Conservation (phyloP, 2,113 vertebrate genomes). For the Dryoscopus gambensis region DNA sequence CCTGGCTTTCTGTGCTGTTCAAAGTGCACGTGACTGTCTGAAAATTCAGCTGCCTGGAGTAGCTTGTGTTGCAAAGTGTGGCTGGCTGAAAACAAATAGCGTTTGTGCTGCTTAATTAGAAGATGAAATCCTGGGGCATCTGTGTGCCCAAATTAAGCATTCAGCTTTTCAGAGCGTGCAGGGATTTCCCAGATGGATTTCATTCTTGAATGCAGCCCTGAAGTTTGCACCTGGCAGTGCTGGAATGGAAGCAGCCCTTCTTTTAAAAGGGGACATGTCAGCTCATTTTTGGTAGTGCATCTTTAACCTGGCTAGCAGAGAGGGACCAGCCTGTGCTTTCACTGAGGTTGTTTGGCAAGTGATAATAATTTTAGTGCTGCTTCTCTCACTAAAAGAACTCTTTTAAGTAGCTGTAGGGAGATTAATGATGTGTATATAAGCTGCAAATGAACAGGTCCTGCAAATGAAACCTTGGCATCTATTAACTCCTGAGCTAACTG, state of each 20-base stretch:
- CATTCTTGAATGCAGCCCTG: not conserved
- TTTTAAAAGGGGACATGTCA: not conserved
- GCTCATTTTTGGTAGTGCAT: not conserved
- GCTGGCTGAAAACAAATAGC: constrained; percentile 32
- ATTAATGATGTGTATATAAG: not conserved
- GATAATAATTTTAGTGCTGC: not conserved
- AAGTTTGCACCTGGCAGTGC: constrained; percentile 24
- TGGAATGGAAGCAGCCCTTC: constrained; percentile 15
- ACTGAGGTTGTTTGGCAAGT: not conserved
- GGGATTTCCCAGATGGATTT: constrained; percentile 36
- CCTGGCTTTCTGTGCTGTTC: not conserved
- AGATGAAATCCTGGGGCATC: constrained; percentile 19
- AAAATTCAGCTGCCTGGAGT: constrained; percentile 7
- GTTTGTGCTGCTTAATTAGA: constrained; percentile 21
- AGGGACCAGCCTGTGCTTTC: not conserved
- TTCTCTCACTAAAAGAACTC: not conserved
- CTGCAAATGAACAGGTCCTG: not conserved
- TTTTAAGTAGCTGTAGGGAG: not conserved
- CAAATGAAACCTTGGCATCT: not conserved
- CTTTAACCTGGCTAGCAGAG: not conserved
- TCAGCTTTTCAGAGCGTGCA: not conserved
- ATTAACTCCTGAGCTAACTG: not conserved
- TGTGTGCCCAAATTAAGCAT: not conserved
- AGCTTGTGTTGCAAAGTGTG: not conserved
- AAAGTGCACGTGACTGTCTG: not conserved